Evolutionary conservation across 2,888 invertebrate species (phyloP).

Genomic region (Ectemnius continuus): DNA sequence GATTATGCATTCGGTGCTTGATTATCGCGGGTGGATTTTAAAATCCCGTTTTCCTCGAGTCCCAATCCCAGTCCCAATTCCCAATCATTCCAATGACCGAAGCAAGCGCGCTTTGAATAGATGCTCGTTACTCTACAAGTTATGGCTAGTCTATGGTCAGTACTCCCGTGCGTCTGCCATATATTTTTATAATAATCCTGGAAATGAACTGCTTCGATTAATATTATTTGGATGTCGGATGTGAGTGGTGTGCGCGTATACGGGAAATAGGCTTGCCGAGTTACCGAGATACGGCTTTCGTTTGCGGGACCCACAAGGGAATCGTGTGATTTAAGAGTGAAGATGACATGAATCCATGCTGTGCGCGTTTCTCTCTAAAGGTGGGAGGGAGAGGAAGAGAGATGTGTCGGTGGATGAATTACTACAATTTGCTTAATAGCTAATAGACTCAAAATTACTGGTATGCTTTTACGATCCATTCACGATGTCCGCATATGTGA

Average conservation of each 20-base stretch:
- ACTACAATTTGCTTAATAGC: constrained; percentile 74
- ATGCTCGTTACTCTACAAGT: too few species aligned
- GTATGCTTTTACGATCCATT: constrained; percentile 72
- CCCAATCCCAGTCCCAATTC: too few species aligned
- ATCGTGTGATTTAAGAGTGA: constrained; percentile 32
- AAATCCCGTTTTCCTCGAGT: too few species aligned
- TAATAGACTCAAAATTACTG: constrained; percentile 73
- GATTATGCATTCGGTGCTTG: too few species aligned
- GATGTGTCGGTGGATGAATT: constrained; percentile 66
- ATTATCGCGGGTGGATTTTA: too few species aligned
- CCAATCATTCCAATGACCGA: too few species aligned
- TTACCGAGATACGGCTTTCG: neutral
- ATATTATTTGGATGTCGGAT: constrained; percentile 9
- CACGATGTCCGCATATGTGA: constrained; percentile 73
- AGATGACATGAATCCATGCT: constrained; percentile 57
- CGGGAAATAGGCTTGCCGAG: neutral
- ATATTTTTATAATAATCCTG: constrained; percentile 29
- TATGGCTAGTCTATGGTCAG: constrained; percentile 46
- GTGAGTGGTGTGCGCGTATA: neutral
- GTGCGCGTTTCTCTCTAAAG: constrained; percentile 47
- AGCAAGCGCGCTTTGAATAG: too few species aligned
- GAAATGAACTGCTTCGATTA: constrained; percentile 21
- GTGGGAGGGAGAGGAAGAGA: constrained; percentile 53
- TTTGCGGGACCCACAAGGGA: constrained; percentile 13
- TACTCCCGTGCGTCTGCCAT: constrained; percentile 39